Conservation (phyloP, 2,113 vertebrate genomes). For the Oryzias celebensis region DNA sequence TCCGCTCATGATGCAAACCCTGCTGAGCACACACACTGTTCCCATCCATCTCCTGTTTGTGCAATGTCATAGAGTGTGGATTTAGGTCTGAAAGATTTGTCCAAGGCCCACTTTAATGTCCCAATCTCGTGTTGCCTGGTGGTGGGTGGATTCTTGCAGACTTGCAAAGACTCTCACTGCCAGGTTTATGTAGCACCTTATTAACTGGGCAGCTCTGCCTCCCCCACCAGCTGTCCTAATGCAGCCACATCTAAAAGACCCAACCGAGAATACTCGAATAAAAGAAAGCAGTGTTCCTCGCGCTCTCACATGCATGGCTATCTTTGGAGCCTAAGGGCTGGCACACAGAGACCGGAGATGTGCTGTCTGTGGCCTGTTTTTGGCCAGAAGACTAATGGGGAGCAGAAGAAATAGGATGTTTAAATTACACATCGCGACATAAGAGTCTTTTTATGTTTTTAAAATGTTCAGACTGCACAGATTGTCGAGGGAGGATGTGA, state of each 20-base stretch:
- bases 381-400: neutral
- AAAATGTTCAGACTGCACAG: slow-evolving; percentile 3
- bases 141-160: slow-evolving; percentile 32
- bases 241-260: slow-evolving; percentile 49
- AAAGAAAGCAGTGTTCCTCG: slow-evolving; percentile 50
- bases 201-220: slow-evolving; percentile 44
- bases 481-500: slow-evolving; percentile 6
- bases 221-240: slow-evolving; percentile 64
- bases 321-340: slow-evolving; percentile 37
- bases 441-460: neutral
- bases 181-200: slow-evolving; percentile 38
- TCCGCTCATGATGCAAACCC: slow-evolving; percentile 34
- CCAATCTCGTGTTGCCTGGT: slow-evolving; percentile 29
- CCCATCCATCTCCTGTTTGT: slow-evolving; percentile 40
- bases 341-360: slow-evolving; percentile 28
- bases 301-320: slow-evolving; percentile 37
- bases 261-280: slow-evolving; percentile 59
- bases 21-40: slow-evolving; percentile 24
- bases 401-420: neutral
- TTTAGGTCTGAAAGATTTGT: slow-evolving; percentile 53
- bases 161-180: slow-evolving; percentile 14
- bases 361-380: slow-evolving; percentile 8
- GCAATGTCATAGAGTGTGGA: slow-evolving; percentile 37
- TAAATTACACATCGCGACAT: slow-evolving; percentile 7
- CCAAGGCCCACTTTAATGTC: slow-evolving; percentile 32